Percentiles rank a stretch among this genome's conserved stretches.
These are phyloP conservation scores for Corythucha ciliata DNA, from an alignment of 2,888 invertebrate genomes.

Conservation along the genomic window DNA sequence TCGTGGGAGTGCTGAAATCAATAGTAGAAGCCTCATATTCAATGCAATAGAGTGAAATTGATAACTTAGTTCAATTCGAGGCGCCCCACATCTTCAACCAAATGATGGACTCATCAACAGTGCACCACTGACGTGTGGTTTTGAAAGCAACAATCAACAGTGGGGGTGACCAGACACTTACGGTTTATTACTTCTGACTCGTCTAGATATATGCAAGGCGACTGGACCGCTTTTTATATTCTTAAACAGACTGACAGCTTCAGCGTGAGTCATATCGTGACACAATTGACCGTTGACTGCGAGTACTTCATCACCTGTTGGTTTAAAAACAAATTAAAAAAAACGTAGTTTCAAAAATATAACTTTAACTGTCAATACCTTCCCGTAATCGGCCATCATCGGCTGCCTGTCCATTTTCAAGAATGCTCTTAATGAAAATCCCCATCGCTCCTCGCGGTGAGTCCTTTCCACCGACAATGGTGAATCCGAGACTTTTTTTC, in stretches of 20 bases:
- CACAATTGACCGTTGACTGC: conserved; percentile 72
- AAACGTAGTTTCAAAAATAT: background rate
- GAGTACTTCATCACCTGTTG: conserved; percentile 67
- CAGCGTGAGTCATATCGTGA: conserved; percentile 68
- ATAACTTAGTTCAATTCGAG: conserved; percentile 1
- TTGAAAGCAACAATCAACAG: background rate
- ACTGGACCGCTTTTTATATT: conserved; percentile 67
- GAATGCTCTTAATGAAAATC: conserved; percentile 76
- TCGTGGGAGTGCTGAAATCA: no score
- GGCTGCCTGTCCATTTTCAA: conserved; percentile 71
- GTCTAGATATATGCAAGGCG: conserved; percentile 61
- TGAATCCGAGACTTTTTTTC: conserved; percentile 78
- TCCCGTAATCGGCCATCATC: conserved; percentile 73
- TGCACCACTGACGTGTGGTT: background rate
- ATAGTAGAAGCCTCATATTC: no score
- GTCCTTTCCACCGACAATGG: conserved; percentile 78
- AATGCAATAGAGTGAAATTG: no score
- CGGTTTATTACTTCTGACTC: conserved; percentile 44
- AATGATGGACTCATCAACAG: background rate
- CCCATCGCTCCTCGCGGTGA: conserved; percentile 75
- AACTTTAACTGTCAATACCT: conserved; percentile 48
- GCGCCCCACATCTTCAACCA: background rate
- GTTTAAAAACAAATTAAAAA: conserved; percentile 8
- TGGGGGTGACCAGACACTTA: conserved; percentile 36
- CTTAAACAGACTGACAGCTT: conserved; percentile 71